phyloP scores from a whole-genome alignment of 2,888 invertebrate species.

The Noctua fimbriata region DNA sequence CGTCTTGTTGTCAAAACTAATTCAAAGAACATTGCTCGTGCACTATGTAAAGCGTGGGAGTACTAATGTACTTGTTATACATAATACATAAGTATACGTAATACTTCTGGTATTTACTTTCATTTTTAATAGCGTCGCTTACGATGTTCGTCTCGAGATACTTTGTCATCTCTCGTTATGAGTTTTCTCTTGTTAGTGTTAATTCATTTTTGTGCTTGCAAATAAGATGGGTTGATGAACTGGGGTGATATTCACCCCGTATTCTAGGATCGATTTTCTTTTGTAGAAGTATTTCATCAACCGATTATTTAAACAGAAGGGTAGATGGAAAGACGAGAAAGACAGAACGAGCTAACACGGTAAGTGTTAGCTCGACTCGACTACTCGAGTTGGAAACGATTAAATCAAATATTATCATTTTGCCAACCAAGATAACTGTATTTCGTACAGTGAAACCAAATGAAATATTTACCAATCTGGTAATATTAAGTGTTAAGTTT shows the following conservation, averaged over 20 bases:
- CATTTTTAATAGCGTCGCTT: slow-evolving; percentile 36
- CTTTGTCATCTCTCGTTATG: slow-evolving; percentile 38
- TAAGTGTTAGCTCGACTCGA: no score
- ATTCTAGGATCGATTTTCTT: not conserved
- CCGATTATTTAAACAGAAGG: not conserved
- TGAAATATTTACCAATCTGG: not conserved
- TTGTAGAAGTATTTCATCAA: not conserved
- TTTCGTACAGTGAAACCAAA: not conserved
- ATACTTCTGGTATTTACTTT: slow-evolving; percentile 56
- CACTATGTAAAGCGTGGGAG: slow-evolving; percentile 43
- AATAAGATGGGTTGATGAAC: not conserved
- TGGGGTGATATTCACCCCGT: not conserved
- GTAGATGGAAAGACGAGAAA: not conserved
- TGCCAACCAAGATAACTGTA: not conserved
- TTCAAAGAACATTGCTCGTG: slow-evolving; percentile 26
- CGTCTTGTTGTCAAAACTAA: slow-evolving; percentile 46
- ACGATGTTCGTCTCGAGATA: slow-evolving; percentile 17
- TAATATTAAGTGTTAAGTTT: not conserved
- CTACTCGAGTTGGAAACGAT: not conserved
- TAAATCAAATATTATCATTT: slow-evolving; percentile 3
- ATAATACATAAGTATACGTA: slow-evolving; percentile 31
- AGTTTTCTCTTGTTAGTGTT: slow-evolving; percentile 32
- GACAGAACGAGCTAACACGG: not conserved
- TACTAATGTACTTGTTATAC: slow-evolving; percentile 29
- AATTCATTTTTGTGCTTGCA: slow-evolving; percentile 23